Conservation (phyloP, 1,140 invertebrate species). For the Leptinotarsa undecemlineata region DNA sequence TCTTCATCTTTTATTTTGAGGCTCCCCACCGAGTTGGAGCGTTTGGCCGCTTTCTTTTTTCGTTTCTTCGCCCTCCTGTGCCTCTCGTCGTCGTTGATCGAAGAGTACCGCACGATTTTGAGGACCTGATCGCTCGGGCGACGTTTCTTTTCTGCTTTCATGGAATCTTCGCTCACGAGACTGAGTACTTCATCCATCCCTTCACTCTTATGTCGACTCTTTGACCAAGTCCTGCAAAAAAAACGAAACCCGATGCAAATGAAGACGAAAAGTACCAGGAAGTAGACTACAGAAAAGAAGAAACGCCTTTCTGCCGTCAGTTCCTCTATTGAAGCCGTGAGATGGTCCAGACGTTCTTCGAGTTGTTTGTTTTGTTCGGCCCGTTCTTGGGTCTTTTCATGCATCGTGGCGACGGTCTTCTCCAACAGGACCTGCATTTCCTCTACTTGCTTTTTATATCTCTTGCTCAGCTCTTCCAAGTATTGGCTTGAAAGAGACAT, state of each 20-base stretch:
- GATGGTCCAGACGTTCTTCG: slow-evolving; percentile 67
- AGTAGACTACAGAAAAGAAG: slow-evolving; percentile 65
- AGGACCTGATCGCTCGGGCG: slow-evolving; percentile 79
- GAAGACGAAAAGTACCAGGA: slow-evolving; percentile 50
- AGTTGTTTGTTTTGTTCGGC: slow-evolving; percentile 70
- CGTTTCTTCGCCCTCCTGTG: slow-evolving; percentile 56
- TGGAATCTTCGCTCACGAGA: slow-evolving; percentile 30
- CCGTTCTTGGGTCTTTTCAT: slow-evolving; percentile 71
- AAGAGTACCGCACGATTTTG: slow-evolving; percentile 58
- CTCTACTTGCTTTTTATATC: slow-evolving; percentile 96
- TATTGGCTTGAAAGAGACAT: slow-evolving; percentile 95
- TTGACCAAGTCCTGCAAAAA: slow-evolving; percentile 49
- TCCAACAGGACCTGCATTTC: slow-evolving; percentile 88
- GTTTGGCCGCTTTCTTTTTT: slow-evolving; percentile 53
- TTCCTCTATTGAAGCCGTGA: slow-evolving; percentile 61
- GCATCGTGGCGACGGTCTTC: slow-evolving; percentile 74
- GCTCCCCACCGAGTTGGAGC: slow-evolving; percentile 30
- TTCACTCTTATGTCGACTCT: slow-evolving; percentile 51
- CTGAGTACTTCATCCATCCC: slow-evolving; percentile 50
- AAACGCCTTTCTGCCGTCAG: slow-evolving; percentile 68
- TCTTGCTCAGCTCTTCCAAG: slow-evolving; percentile 88
- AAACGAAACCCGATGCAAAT: slow-evolving; percentile 54
- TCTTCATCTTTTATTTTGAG: slow-evolving; percentile 33
- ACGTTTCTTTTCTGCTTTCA: slow-evolving; percentile 59
- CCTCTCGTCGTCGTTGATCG: slow-evolving; percentile 49